phyloP scores from a whole-genome alignment of 2,113 vertebrate species.

The Grus americana region DNA sequence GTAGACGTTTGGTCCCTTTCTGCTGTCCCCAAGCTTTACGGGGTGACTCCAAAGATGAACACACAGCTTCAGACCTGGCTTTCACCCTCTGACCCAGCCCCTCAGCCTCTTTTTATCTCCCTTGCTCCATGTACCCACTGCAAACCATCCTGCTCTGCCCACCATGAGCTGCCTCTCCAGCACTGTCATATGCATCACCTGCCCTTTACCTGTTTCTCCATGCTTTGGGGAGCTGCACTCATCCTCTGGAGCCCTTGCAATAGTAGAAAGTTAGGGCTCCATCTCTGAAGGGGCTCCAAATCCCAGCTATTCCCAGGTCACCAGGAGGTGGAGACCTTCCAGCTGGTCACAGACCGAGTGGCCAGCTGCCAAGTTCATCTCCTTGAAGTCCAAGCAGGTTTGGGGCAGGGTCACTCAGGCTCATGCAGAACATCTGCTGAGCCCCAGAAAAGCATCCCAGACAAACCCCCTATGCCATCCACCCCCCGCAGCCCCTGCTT shows the following conservation, averaged over 20 bases:
- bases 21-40: background rate
- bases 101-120: background rate
- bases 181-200: fast-evolving
- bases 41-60: background rate
- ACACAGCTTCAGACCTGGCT: background rate
- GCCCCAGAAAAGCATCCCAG: background rate
- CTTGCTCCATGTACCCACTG: background rate
- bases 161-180: background rate
- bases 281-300: background rate
- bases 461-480: fast-evolving
- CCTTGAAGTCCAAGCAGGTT: background rate
- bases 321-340: background rate
- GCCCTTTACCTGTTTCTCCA: fast-evolving
- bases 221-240: background rate
- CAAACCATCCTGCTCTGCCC: background rate
- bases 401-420: background rate
- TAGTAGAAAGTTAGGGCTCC: background rate
- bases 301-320: background rate
- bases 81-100: background rate
- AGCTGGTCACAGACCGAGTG: fast-evolving
- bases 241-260: background rate
- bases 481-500: background rate
- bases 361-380: background rate
- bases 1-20: background rate
- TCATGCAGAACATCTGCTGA: background rate